Conservation (phyloP, 2,888 invertebrate genomes). For the Rhagonycha lutea region DNA sequence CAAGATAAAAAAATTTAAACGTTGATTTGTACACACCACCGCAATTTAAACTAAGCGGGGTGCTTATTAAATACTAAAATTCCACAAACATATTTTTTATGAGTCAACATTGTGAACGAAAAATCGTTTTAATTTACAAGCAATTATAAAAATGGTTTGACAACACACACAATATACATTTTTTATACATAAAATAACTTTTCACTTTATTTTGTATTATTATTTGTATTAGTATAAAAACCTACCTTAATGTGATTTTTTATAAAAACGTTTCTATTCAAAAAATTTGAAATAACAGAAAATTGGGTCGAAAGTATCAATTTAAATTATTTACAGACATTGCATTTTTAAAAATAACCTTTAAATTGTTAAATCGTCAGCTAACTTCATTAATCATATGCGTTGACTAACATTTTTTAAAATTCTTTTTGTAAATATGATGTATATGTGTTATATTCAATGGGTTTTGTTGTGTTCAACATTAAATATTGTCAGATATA, state of each 20-base stretch:
- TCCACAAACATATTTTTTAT: not conserved
- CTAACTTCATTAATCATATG: constrained; percentile 10
- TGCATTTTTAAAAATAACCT: constrained; percentile 5
- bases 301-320: constrained; percentile 5
- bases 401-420: not conserved
- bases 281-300: not conserved
- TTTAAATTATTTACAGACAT: constrained; percentile 18
- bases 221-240: not conserved
- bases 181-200: not conserved
- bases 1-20: not conserved
- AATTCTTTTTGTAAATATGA: not conserved
- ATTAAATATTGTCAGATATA: not conserved
- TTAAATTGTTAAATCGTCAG: not conserved
- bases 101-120: not conserved
- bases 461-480: not conserved
- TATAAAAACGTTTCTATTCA: not conserved
- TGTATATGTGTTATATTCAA: not conserved
- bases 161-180: not conserved
- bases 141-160: not conserved
- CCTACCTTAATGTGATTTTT: not conserved
- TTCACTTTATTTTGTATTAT: not conserved
- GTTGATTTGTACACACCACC: not conserved
- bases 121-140: not conserved
- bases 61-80: not conserved
- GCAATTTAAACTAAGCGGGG: not conserved